These are phyloP conservation scores for Tetraodon nigroviridis DNA, from an alignment of 2,113 vertebrate species.

Conservation along the genomic window DNA sequence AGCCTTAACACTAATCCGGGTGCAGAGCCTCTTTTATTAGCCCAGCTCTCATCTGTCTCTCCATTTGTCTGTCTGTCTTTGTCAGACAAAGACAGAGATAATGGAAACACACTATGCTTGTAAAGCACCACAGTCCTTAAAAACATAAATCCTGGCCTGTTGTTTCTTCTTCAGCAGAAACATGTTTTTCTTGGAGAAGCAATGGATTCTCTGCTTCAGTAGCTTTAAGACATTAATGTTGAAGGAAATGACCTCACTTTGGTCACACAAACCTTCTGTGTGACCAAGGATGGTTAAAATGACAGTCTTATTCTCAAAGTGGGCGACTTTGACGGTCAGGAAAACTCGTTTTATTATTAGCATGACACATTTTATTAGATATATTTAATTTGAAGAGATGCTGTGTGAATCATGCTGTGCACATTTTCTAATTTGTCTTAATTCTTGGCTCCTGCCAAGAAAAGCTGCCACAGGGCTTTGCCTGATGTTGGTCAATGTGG, in stretches of 20 bases:
- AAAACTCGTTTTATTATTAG: not conserved
- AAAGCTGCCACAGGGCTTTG: not conserved
- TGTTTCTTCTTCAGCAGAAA: not conserved
- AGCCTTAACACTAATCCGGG: constrained; percentile 59
- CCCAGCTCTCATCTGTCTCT: constrained; percentile 39
- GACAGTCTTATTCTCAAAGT: constrained; percentile 1
- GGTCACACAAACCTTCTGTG: constrained; percentile 20
- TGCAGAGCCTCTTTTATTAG: constrained; percentile 63
- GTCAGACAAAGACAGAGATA: constrained; percentile 29
- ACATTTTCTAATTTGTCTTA: constrained; percentile 30
- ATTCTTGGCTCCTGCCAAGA: not conserved
- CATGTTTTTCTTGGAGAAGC: not conserved
- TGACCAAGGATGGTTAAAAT: constrained; percentile 49
- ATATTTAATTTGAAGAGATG: constrained; percentile 1
- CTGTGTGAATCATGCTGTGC: constrained; percentile 12
- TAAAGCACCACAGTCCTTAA: constrained; percentile 6
- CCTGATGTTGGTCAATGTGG: not conserved
- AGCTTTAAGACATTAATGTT: constrained; percentile 4
- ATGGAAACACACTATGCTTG: constrained; percentile 10
- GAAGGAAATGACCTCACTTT: constrained; percentile 44
- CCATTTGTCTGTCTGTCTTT: constrained; percentile 33
- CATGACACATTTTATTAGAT: not conserved
- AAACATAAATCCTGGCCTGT: constrained; percentile 9
- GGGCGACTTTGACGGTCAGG: not conserved
- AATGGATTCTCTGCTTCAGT: not conserved